phyloP scores from a whole-genome alignment of 2,888 invertebrate genomes.

The Dasysyrphus albostriatus region DNA sequence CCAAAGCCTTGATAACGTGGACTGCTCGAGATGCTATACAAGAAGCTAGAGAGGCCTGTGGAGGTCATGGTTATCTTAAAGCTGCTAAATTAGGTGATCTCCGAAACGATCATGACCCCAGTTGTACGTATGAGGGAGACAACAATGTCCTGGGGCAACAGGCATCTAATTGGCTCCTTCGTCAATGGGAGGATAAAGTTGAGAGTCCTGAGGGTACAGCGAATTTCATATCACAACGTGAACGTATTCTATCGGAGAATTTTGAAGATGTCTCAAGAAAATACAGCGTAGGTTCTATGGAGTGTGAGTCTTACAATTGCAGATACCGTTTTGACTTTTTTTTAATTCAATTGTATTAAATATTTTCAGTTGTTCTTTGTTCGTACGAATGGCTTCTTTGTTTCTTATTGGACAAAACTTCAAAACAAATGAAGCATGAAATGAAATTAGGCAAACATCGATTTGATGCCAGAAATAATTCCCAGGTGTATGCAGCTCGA shows the following conservation, averaged over 20 bases:
- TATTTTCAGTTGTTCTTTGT: constrained; percentile 87
- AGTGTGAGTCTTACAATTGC: constrained; percentile 79
- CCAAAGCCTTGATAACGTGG: constrained; percentile 90
- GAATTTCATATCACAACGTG: constrained; percentile 86
- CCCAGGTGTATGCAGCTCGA: constrained; percentile 92
- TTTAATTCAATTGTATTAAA: no score
- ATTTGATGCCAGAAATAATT: constrained; percentile 91
- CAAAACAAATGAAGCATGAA: constrained; percentile 86
- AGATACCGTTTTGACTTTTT: not conserved
- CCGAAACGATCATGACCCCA: constrained; percentile 94
- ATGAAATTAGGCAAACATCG: constrained; percentile 86
- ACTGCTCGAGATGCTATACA: constrained; percentile 90
- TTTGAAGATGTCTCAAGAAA: constrained; percentile 76
- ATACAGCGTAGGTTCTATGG: constrained; percentile 78
- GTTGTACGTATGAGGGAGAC: constrained; percentile 96
- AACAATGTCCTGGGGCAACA: constrained; percentile 96
- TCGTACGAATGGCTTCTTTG: constrained; percentile 94
- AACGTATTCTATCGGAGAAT: constrained; percentile 83
- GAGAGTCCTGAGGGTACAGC: constrained; percentile 90
- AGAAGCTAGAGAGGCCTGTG: constrained; percentile 93
- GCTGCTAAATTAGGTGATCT: constrained; percentile 94
- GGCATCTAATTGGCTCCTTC: constrained; percentile 93
- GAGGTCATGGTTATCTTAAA: constrained; percentile 91
- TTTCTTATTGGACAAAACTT: constrained; percentile 90
- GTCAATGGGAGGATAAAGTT: constrained; percentile 86